Evolutionary conservation across 2,797 vertebrate species (phyloP), one percentile per base, ranked within the genome.

Genomic region (Capromys pilorides): DNA sequence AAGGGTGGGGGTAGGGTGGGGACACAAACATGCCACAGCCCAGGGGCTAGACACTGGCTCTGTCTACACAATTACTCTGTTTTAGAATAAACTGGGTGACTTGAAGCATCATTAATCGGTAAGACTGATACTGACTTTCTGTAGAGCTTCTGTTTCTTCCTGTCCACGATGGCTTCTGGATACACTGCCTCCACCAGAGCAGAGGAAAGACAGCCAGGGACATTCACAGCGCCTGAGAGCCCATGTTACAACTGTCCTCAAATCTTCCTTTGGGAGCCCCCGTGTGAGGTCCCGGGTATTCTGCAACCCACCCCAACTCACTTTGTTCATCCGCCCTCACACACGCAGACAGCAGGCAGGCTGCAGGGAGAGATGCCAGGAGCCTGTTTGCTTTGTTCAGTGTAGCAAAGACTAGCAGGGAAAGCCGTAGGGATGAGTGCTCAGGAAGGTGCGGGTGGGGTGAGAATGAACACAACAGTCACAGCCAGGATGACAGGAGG

Each of bases 351-450:
- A 33, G 31, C 90, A 94, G 57, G 26, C 21, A 36, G 11, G 4
- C 92, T 92, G 39, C 81, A 33, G 81, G 77, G 66, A 85, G 21
- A 92, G 57, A 69, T 79, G 57, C 86, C 80, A 54, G 86, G 9
- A 83, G 26, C 5, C 14, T 75, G 51, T 69, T 86, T 61, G 41
- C 71, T 94, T 89, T 90, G 57, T 95, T 81, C 80, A 62, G 4
- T 90, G 88, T 83, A 96, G 84, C 64, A 78, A 75, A 94, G 89
- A 62, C 49, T 64, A 80, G n/a, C 49, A 19, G 69, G 64, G 87
- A 49, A 62, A 94, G n/a, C 87, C 75, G 69, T 80, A 84, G 71
- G 59, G 75, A 80, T 59, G 88, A 41, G 75, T 90, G 86, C 80
- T 93, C 81, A 86, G 88, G 92, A 86, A 66, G 79, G 93, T 82